Evolutionary conservation across 2,888 invertebrate genomes (phyloP).

Genomic region (Sinhomidia bicolor): DNA sequence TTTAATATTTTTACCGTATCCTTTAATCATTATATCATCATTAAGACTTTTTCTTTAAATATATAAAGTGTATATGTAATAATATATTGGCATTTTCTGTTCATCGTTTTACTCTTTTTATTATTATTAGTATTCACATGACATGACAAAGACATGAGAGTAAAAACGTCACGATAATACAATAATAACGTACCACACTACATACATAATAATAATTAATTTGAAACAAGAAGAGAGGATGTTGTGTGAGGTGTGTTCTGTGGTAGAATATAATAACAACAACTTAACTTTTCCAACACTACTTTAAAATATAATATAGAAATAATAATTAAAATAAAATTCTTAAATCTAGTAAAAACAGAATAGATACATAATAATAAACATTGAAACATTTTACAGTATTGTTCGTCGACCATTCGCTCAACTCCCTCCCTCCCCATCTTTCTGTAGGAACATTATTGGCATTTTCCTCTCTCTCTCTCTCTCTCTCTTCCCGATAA

Average conservation of each 20-base stretch:
- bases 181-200: no score
- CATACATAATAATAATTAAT: no score
- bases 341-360: not conserved
- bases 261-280: no score
- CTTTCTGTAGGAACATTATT: conserved; percentile 66
- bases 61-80: not conserved
- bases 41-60: not conserved
- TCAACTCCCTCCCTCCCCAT: not conserved
- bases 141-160: conserved; percentile 8
- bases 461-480: conserved; percentile 14
- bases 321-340: not conserved
- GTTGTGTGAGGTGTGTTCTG: no score
- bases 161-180: no score
- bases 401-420: no score
- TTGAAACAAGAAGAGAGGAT: no score
- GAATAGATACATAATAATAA: conserved; percentile 27
- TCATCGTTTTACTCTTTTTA: not conserved
- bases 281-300: no score
- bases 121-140: not conserved
- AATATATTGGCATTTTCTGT: conserved; percentile 18
- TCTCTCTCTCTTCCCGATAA: no score
- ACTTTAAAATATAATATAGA: no score
- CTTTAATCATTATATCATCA: not conserved
- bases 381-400: conserved; percentile 28
- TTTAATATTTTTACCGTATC: not conserved